Conservation (phyloP, 2,797 vertebrate species). For the Borostomias antarcticus region DNA sequence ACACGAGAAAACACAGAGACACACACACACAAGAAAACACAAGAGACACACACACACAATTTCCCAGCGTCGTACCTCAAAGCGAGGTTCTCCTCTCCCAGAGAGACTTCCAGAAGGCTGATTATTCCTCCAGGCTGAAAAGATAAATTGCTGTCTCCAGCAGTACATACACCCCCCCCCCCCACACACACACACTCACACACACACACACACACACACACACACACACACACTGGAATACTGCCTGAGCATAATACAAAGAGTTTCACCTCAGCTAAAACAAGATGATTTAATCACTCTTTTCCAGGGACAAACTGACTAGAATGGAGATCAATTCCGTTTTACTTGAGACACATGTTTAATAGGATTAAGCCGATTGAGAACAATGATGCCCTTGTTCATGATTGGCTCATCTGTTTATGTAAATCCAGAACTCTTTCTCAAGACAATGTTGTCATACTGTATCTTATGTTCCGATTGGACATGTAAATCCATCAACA, state of each 20-base stretch:
- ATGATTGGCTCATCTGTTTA: constrained; percentile 2
- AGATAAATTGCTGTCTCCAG: too few species aligned
- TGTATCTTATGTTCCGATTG: background rate
- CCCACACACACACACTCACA: constrained; percentile 3
- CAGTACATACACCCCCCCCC: too few species aligned
- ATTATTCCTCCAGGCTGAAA: too few species aligned
- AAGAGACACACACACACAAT: too few species aligned
- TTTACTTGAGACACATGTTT: background rate
- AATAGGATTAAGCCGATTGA: constrained; percentile 2
- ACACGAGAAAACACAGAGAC: too few species aligned
- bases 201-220: constrained; percentile 11
- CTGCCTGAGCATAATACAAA: constrained; percentile 4
- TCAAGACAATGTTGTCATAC: constrained; percentile 13
- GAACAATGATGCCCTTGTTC: constrained; percentile 9
- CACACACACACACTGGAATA: background rate
- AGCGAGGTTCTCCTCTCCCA: too few species aligned
- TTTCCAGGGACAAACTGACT: background rate
- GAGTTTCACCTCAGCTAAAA: background rate
- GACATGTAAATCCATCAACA: too few species aligned
- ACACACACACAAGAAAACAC: too few species aligned
- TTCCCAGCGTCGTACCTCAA: too few species aligned
- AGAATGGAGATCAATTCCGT: constrained; percentile 1
- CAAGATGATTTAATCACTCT: background rate
- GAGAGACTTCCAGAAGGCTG: too few species aligned
- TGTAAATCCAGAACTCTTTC: constrained; percentile 8